A percentile compares a stretch with the other conserved stretches of the same genome.
Evolutionary conservation across 1,140 invertebrate species (phyloP).

Genomic region (Sminthurides bifidus): DNA sequence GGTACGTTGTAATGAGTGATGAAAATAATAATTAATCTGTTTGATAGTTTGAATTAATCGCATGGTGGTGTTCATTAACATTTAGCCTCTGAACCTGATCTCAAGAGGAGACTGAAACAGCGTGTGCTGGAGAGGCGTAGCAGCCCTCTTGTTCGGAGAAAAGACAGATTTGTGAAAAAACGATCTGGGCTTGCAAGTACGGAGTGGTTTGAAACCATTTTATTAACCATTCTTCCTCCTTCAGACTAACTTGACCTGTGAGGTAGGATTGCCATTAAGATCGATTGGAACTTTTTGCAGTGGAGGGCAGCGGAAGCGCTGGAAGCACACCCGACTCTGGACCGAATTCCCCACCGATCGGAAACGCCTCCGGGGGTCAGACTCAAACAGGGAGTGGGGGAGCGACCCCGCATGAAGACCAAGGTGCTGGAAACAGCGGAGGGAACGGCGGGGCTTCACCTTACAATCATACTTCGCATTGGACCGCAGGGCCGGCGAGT

Average conservation of each 20-base stretch:
- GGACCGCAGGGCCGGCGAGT: slow-evolving; percentile 27
- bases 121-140: slow-evolving; percentile 79
- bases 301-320: slow-evolving; percentile 47
- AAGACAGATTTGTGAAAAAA: slow-evolving; percentile 64
- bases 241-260: background rate
- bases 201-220: slow-evolving; percentile 35
- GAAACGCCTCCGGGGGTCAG: slow-evolving; percentile 40
- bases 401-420: slow-evolving; percentile 41
- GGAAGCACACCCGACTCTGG: slow-evolving; percentile 59
- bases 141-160: slow-evolving; percentile 72
- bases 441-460: slow-evolving; percentile 41
- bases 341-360: slow-evolving; percentile 65
- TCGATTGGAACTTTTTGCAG: slow-evolving; percentile 31
- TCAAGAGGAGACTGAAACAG: slow-evolving; percentile 92
- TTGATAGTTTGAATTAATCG: background rate
- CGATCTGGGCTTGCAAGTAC: slow-evolving; percentile 65
- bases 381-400: no score
- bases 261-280: background rate
- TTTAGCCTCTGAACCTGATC: slow-evolving; percentile 92
- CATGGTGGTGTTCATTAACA: background rate
- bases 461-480: slow-evolving; percentile 38
- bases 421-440: slow-evolving; percentile 35
- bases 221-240: background rate
- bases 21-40: background rate
- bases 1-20: background rate